Conservation (phyloP, 2,797 vertebrate genomes). For the Megalops cyprinoides region DNA sequence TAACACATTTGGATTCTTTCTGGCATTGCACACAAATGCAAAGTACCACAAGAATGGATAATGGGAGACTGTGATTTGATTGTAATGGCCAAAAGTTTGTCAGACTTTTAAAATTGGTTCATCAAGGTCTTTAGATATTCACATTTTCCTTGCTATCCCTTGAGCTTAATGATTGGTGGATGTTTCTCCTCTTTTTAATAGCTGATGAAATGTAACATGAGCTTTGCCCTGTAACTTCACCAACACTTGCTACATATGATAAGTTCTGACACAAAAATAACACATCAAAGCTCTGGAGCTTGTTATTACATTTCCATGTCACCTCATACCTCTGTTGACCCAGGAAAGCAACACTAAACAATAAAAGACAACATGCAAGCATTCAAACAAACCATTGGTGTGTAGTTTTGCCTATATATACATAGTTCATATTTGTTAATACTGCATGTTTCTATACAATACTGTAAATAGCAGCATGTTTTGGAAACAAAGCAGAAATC, state of each 20-base stretch:
- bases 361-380: conserved; percentile 75
- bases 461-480: conserved; percentile 89
- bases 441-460: conserved; percentile 86
- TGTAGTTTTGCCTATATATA: conserved; percentile 80
- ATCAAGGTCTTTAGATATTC: too few relatives aligned
- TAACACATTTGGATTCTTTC: conserved; percentile 30
- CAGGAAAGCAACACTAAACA: conserved; percentile 70
- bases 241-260: neutral
- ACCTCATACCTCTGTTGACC: conserved; percentile 49
- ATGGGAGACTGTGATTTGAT: neutral
- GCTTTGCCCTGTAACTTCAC: neutral
- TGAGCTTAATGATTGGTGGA: conserved; percentile 50
- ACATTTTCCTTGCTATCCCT: neutral
- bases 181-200: conserved; percentile 42
- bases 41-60: neutral
- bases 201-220: conserved; percentile 20
- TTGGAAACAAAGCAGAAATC: conserved; percentile 75
- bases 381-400: conserved; percentile 70
- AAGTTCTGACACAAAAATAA: neutral
- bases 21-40: neutral
- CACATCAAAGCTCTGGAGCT: neutral
- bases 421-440: conserved; percentile 77
- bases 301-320: conserved; percentile 29
- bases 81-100: neutral
- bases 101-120: too few relatives aligned